Percentiles rank a stretch among this genome's conserved stretches.
These are phyloP conservation scores for Nycteola revayana DNA, from an alignment of 2,888 invertebrate species.

Conservation along the genomic window DNA sequence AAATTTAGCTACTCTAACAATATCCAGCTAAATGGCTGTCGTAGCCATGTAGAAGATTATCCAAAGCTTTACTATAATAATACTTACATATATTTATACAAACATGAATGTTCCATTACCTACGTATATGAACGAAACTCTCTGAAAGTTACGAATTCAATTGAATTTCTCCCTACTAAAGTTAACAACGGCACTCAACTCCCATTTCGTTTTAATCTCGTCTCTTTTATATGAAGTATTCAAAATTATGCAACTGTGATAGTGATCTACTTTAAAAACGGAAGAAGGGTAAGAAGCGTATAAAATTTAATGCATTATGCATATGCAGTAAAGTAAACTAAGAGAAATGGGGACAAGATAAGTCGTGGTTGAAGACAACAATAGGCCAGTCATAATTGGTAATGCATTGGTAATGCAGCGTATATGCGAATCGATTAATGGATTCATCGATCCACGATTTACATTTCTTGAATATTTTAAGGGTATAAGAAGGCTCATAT, in stretches of 20 bases:
- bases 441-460: slow-evolving; percentile 1
- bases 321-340: slow-evolving; percentile 1
- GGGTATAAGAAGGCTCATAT: slow-evolving; percentile 1
- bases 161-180: not conserved
- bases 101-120: not conserved
- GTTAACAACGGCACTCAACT: not conserved
- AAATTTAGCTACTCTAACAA: slow-evolving; percentile 32
- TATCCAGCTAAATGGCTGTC: slow-evolving; percentile 19
- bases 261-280: slow-evolving; percentile 21
- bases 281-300: slow-evolving; percentile 8
- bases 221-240: slow-evolving; percentile 16
- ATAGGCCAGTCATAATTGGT: too few relatives aligned
- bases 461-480: too few relatives aligned
- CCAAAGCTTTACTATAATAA: too few relatives aligned
- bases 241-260: slow-evolving; percentile 16
- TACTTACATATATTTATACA: too few relatives aligned
- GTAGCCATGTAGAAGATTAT: not conserved
- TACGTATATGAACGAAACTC: not conserved
- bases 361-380: not conserved
- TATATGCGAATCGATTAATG: too few relatives aligned
- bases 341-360: slow-evolving; percentile 8
- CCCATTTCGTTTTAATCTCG: slow-evolving; percentile 18
- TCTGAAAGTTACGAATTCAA: too few relatives aligned
- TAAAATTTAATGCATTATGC: not conserved
- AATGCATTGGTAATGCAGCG: too few relatives aligned